Percentiles rank a stretch among this genome's conserved stretches.
Evolutionary conservation across 2,797 vertebrate species (phyloP).

Genomic region (Melanotaenia trifasciata): DNA sequence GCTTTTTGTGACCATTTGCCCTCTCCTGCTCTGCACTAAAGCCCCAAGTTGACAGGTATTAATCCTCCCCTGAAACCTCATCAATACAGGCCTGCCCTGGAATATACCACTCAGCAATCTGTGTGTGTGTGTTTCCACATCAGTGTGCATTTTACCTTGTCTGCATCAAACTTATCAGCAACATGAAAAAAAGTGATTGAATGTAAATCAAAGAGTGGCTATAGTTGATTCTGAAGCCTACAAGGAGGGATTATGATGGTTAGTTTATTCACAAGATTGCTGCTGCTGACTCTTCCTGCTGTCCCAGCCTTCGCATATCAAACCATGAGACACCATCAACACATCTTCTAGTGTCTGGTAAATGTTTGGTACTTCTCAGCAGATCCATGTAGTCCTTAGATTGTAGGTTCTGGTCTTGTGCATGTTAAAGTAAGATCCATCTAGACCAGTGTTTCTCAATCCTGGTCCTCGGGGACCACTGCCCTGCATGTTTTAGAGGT

Average conservation of each 20-base stretch:
- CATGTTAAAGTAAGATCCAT: neutral
- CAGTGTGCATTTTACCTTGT: constrained; percentile 18
- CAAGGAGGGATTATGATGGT: constrained; percentile 71
- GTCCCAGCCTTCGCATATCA: constrained; percentile 39
- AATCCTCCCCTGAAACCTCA: constrained; percentile 64
- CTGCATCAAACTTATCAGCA: constrained; percentile 15
- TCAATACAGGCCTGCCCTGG: constrained; percentile 60
- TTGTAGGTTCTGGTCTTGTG: neutral
- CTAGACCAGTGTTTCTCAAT: too few species aligned
- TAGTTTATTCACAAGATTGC: constrained; percentile 80
- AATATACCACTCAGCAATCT: constrained; percentile 20
- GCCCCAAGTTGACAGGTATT: constrained; percentile 65
- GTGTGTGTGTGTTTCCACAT: constrained; percentile 16
- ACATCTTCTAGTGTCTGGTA: neutral
- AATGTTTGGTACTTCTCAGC: neutral
- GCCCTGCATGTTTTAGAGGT: too few species aligned
- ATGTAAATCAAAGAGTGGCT: constrained; percentile 62
- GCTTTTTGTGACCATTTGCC: constrained; percentile 68
- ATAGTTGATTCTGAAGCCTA: constrained; percentile 44
- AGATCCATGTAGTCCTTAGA: neutral
- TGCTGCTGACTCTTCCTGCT: constrained; percentile 38
- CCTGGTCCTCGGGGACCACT: too few species aligned
- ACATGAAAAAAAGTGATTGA: constrained; percentile 36
- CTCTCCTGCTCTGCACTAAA: constrained; percentile 66
- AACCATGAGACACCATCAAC: constrained; percentile 11